Base-by-base conservation (phyloP, 2,113 vertebrate species). In the Scartelaos histophorus region DNA sequence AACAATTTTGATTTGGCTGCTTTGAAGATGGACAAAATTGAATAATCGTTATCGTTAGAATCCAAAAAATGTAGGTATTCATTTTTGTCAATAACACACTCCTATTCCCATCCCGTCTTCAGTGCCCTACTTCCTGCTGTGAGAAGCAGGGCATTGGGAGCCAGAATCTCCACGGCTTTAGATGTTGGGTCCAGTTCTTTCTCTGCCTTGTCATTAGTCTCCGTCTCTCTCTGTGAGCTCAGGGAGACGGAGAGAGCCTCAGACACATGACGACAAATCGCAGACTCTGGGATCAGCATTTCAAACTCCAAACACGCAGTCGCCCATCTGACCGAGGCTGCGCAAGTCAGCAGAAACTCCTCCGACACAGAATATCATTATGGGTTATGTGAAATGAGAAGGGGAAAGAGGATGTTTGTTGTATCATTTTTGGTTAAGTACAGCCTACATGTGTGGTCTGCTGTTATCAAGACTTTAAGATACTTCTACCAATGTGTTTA, bases 281-380 rank as follows among this genome's bases (percentile, higher is more conserved):
- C 51, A 88, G 84, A 86, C 83, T 19, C 58, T 60, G 35, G 88
- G 88, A 91, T 90, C 88, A 88, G 90, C 90, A 91, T 77, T 90
- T 91, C 80, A 25, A 74, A 54, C 75, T 78, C 81, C 76, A 88
- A 85, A 87, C 88, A 78, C 71, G 76, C 76, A 79, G 71, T 66
- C 71, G 58, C 58, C 25, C 82, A 78, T 71, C 79, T 82, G 85
- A 85, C 83, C 81, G 86, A 84, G 86, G 85, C 57, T 74, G 83
- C 85, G 45, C 6, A 10, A 84, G 87, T 91, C 89, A 91, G 88
- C 91, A 88, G 76, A 64, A 86, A 90, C 24, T 71, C 51, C 81
- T 84, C 83, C 85, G 87, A 91, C 62, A 49, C 88, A 86, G 87
- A 90, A 90, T 87, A 91, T 90, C 88, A 91, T 90, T 88, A 88